Evolutionary conservation across 2,888 invertebrate genomes (phyloP).

Genomic region (Shargacucullia verbasci): DNA sequence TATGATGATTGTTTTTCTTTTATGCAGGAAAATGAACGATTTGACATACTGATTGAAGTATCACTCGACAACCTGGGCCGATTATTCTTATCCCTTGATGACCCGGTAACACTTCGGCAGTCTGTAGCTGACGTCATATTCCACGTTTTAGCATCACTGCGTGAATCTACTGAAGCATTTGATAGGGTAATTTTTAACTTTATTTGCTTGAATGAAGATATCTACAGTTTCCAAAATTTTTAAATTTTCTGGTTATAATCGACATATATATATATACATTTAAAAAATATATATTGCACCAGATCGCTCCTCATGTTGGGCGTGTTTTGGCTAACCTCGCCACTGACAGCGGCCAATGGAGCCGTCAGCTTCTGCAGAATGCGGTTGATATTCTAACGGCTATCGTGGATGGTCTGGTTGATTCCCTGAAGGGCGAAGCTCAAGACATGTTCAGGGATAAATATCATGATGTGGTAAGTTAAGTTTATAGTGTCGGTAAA

Average conservation of each 20-base stretch:
- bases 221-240: not conserved
- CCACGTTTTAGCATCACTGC: constrained; percentile 90
- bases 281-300: constrained; percentile 13
- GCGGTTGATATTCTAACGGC: constrained; percentile 88
- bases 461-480: constrained; percentile 84
- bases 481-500: not conserved
- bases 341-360: constrained; percentile 88
- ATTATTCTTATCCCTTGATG: constrained; percentile 88
- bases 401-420: constrained; percentile 66
- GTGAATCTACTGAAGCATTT: constrained; percentile 90
- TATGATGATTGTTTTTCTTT: constrained; percentile 9
- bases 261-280: not conserved
- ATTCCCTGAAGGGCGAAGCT: constrained; percentile 64
- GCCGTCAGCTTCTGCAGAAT: constrained; percentile 87
- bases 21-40: constrained; percentile 84
- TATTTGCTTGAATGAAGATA: not conserved
- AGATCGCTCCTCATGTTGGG: constrained; percentile 86
- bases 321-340: constrained; percentile 86
- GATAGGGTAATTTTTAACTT: constrained; percentile 83
- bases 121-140: constrained; percentile 90
- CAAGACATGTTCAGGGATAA: constrained; percentile 76
- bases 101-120: constrained; percentile 86
- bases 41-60: constrained; percentile 89
- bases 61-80: constrained; percentile 89
- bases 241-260: not conserved